Evolutionary conservation across 1,140 invertebrate genomes (phyloP), one percentile per base, ranked within the genome.

Genomic region (Lepidotrigona ventralis): DNA sequence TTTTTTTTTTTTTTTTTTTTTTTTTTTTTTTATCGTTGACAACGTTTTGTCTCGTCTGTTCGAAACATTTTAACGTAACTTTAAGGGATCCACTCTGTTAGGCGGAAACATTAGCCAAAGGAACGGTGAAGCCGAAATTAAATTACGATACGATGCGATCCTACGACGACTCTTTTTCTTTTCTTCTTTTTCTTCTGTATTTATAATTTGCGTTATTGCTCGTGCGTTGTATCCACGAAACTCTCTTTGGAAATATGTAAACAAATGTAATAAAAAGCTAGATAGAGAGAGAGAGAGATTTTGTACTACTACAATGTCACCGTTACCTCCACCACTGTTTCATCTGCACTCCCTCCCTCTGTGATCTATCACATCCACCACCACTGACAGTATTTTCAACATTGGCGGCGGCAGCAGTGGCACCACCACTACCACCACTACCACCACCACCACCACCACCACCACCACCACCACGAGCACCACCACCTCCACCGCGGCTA

Each of bases 401-500:
- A 54, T 79, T 72, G 78, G 69, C 68, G 68, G 23, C 66, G 53
- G 19, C n/a, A 29, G 53, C 53, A 66, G 66, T 19, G 64, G 51
- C 11, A 11, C 54, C 64, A 39, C 77, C 81, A 64, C 77, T 56
- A 78, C 75, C 58, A 26, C 66, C 54, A 56, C 70, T 63, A 54
- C 60, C 72, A 64, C 46, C 79, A 63, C 64, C 64, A 26, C 78
- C 81, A 64, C 54, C 64, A 39, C 77, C 81, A 64, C 70, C 66
- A 78, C 75, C 58, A 26, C 66, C 54, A 56, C 70, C 71, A 54
- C 60, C 72, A 64, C 46, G 71, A 63, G 54, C 64, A 26, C 78
- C 81, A 64, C 56, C 39, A 33, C 39, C 56, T 53, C 33, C 26
- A 54, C 68, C 39, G 70, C 54, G 39, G n/a, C 77, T 74, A 64